Evolutionary conservation across 2,888 invertebrate genomes (phyloP).

Genomic region (Amphipoea oculea): DNA sequence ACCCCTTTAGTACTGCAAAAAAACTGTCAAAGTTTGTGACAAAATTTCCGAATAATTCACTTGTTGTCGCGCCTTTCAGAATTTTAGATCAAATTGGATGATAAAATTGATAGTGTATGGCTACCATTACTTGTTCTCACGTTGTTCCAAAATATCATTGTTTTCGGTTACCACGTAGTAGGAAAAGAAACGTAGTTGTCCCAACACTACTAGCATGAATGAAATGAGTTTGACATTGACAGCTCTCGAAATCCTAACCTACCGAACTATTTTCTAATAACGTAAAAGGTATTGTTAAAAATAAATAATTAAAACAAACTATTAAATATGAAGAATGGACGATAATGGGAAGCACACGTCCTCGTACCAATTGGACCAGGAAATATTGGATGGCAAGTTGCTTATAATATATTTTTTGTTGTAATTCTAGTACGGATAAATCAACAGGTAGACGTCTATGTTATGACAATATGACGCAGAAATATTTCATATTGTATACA

Average conservation of each 20-base stretch:
- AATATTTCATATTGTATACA: constrained; percentile 61
- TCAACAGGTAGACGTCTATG: constrained; percentile 69
- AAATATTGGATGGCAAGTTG: constrained; percentile 86
- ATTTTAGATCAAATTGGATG: background rate
- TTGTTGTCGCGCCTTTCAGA: background rate
- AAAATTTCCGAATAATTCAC: background rate
- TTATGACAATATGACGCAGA: constrained; percentile 71
- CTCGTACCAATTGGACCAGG: constrained; percentile 87
- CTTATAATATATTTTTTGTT: constrained; percentile 63
- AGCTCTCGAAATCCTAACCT: constrained; percentile 73
- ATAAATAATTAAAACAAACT: constrained; percentile 77
- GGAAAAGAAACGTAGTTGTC: background rate
- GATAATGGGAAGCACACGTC: constrained; percentile 86
- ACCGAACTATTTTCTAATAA: constrained; percentile 72
- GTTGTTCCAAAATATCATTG: background rate
- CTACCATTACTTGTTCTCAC: background rate
- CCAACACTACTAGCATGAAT: constrained; percentile 45
- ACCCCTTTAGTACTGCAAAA: no score
- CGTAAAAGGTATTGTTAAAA: constrained; percentile 74
- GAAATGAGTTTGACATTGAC: constrained; percentile 55
- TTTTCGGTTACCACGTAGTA: background rate
- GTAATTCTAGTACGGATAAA: constrained; percentile 72
- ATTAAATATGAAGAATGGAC: constrained; percentile 90
- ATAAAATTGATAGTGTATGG: background rate
- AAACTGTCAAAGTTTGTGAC: no score